A percentile compares a stretch with the other conserved stretches of the same genome.
phyloP scores from a whole-genome alignment of 2,888 invertebrate genomes.

The Unio delphinus region DNA sequence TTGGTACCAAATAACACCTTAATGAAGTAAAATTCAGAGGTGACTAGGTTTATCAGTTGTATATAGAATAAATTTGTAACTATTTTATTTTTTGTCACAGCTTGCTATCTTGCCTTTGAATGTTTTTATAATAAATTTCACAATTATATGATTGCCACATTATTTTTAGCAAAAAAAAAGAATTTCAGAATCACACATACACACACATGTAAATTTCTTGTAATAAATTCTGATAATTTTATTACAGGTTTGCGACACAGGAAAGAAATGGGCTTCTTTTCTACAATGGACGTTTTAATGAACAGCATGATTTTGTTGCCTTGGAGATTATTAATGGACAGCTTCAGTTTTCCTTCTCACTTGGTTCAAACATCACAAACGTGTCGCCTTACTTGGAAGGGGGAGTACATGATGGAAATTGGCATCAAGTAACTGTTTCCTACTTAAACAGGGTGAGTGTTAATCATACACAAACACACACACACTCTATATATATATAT shows the following conservation, averaged over 20 bases:
- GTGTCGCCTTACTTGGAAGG: constrained; percentile 77
- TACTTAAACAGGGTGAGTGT: constrained; percentile 84
- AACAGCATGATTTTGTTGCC: constrained; percentile 93
- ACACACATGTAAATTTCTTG: background rate
- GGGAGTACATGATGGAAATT: constrained; percentile 88
- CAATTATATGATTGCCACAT: too few relatives aligned
- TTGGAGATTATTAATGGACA: constrained; percentile 84
- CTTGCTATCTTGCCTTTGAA: too few relatives aligned
- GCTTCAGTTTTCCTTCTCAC: constrained; percentile 88
- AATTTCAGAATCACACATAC: too few relatives aligned
- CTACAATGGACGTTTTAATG: constrained; percentile 97
- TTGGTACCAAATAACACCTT: too few relatives aligned
- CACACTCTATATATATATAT: too few relatives aligned
- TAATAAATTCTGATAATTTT: background rate
- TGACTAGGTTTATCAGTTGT: too few relatives aligned
- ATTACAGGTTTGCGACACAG: constrained; percentile 88
- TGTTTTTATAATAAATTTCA: too few relatives aligned
- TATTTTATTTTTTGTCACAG: too few relatives aligned
- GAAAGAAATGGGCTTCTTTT: constrained; percentile 86
- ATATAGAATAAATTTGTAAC: too few relatives aligned
- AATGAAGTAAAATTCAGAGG: too few relatives aligned
- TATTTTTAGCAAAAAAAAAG: too few relatives aligned
- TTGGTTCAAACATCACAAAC: constrained; percentile 82
- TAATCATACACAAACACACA: too few relatives aligned
- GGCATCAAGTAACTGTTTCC: constrained; percentile 88